phyloP scores from a whole-genome alignment of 92 coral and sea anemone species.

The Ricordea florida region DNA sequence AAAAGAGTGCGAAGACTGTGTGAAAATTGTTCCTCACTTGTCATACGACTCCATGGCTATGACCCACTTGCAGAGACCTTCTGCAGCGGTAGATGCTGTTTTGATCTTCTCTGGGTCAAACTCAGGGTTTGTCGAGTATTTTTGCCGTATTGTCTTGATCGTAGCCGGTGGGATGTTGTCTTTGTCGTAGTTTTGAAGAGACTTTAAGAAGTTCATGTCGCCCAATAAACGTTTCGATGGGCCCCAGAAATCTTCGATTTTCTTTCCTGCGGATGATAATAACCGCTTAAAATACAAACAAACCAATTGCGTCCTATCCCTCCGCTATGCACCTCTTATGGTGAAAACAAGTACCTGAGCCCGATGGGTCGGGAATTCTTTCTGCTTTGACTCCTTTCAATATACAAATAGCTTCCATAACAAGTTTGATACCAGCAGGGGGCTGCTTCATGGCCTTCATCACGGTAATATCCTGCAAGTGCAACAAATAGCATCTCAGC shows the following conservation, averaged over 20 bases:
- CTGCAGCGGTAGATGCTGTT: conserved; percentile 95
- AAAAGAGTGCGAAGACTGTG: neutral
- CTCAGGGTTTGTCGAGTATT: conserved; percentile 93
- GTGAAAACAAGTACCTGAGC: conserved; percentile 72
- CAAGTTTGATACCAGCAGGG: conserved; percentile 96
- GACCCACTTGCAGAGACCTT: conserved; percentile 98
- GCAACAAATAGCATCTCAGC: too few species aligned
- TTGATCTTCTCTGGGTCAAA: conserved; percentile 98
- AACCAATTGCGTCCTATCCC: too few species aligned
- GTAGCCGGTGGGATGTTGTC: conserved; percentile 86
- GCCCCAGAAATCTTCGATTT: conserved; percentile 99
- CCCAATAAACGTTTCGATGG: conserved; percentile 97
- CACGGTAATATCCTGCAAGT: conserved; percentile 88
- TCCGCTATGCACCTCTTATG: too few species aligned
- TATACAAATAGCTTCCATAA: conserved; percentile 99
- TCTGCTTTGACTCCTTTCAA: conserved; percentile 94
- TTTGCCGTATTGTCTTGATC: conserved; percentile 90
- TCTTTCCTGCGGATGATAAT: conserved; percentile 71
- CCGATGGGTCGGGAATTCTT: conserved; percentile 98
- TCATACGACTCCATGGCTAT: conserved; percentile 98
- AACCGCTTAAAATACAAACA: neutral
- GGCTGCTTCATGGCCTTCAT: conserved; percentile 98
- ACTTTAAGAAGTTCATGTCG: conserved; percentile 93
- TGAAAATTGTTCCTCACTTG: conserved; percentile 63
- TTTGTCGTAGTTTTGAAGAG: conserved; percentile 95